Percentiles rank a stretch among this genome's conserved stretches.
Conservation (phyloP, 2,888 invertebrate species). For the Leucophora obtusa region DNA sequence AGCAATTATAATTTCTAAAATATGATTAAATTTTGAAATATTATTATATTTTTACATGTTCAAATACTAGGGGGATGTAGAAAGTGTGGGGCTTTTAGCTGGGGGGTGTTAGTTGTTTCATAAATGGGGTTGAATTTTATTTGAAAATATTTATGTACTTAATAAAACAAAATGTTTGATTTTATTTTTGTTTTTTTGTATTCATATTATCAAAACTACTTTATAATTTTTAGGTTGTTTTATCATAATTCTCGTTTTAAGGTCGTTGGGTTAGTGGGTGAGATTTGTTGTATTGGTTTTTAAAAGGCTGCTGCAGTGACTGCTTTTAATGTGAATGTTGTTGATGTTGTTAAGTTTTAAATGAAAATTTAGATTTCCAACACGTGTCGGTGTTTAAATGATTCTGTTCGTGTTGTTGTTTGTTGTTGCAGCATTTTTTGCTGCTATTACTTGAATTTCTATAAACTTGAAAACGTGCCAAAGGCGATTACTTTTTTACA, state of each 20-base stretch:
- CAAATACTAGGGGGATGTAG: neutral
- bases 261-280: constrained; percentile 59
- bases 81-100: neutral
- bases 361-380: constrained; percentile 62
- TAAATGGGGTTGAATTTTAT: constrained; percentile 21
- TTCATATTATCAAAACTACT: constrained; percentile 57
- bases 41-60: constrained; percentile 17
- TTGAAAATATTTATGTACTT: constrained; percentile 12
- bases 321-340: constrained; percentile 12
- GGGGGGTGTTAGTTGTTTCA: neutral
- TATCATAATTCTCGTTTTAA: constrained; percentile 25
- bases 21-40: constrained; percentile 47
- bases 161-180: constrained; percentile 41
- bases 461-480: constrained; percentile 62
- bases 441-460: constrained; percentile 39
- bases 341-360: constrained; percentile 58
- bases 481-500: constrained; percentile 61
- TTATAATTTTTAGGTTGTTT: constrained; percentile 11
- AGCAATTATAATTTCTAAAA: constrained; percentile 54
- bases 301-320: neutral
- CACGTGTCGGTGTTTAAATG: constrained; percentile 64
- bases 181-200: constrained; percentile 33
- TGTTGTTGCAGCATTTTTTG: constrained; percentile 14
- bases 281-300: constrained; percentile 19
- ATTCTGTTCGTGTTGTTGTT: constrained; percentile 30